Evolutionary conservation across 2,888 invertebrate genomes (phyloP).

Genomic region (Polydesmus complanatus): DNA sequence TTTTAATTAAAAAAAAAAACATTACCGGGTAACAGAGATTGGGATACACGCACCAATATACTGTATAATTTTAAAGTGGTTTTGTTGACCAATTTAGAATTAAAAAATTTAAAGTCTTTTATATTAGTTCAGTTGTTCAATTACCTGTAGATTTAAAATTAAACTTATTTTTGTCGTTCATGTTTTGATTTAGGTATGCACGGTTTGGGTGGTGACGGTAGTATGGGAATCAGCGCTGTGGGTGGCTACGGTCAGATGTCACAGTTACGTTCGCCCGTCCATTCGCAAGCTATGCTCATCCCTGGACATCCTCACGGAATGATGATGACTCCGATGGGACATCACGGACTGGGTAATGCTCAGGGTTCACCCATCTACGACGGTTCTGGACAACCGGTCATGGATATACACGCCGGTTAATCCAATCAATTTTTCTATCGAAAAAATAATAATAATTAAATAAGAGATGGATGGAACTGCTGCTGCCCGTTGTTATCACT

Average conservation of each 20-base stretch:
- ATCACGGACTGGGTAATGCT: conserved; percentile 31
- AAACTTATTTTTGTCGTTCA: not conserved
- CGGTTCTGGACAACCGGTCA: conserved; percentile 26
- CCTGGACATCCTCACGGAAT: conserved; percentile 37
- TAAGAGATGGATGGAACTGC: not conserved
- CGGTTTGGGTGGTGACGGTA: conserved; percentile 19
- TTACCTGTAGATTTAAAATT: not conserved
- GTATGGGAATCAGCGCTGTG: conserved; percentile 25
- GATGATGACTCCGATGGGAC: conserved; percentile 33
- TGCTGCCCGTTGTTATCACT: not conserved
- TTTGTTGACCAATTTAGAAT: too few relatives aligned
- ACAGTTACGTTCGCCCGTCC: conserved; percentile 34
- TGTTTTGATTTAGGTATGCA: conserved; percentile 21
- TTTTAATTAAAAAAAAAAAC: too few relatives aligned
- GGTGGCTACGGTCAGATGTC: conserved; percentile 34
- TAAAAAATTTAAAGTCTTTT: not conserved
- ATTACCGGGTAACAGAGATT: too few relatives aligned
- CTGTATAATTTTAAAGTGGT: too few relatives aligned
- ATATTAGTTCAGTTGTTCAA: not conserved
- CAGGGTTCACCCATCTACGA: conserved; percentile 34
- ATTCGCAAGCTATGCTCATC: conserved; percentile 37
- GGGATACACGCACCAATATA: too few relatives aligned
- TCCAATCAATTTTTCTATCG: not conserved
- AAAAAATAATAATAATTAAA: not conserved
- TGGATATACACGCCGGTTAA: conserved; percentile 28